These are phyloP conservation scores for Cladopsammia gracilis DNA, from an alignment of 64 coral and sea anemone species.

Conservation along the genomic window DNA sequence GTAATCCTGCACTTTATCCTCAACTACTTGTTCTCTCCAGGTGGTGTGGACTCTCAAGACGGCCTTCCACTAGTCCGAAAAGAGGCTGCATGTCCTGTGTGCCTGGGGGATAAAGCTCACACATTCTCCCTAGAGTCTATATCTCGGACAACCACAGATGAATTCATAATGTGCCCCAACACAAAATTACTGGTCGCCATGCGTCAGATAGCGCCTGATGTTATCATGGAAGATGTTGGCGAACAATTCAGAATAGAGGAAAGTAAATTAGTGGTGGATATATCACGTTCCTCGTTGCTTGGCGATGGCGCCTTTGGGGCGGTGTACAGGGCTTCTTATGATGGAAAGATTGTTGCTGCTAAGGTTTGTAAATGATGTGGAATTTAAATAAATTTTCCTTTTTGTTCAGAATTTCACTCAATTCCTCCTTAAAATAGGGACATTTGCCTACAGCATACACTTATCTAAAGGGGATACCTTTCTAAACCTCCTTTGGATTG, in stretches of 20 bases:
- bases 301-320: constrained; percentile 88
- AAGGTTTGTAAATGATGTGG: constrained; percentile 62
- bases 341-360: constrained; percentile 84
- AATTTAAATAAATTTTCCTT: too few relatives aligned
- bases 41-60: constrained; percentile 72
- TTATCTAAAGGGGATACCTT: too few relatives aligned
- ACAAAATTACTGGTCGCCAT: constrained; percentile 76
- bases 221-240: constrained; percentile 81
- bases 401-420: background rate
- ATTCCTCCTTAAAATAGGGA: too few relatives aligned
- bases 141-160: constrained; percentile 43
- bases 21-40: constrained; percentile 3
- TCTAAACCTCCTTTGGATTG: too few relatives aligned
- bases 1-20: too few relatives aligned
- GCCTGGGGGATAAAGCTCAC: constrained; percentile 69
- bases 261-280: constrained; percentile 56
- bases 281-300: constrained; percentile 42
- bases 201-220: constrained; percentile 83
- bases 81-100: constrained; percentile 70
- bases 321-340: constrained; percentile 86
- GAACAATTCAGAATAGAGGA: constrained; percentile 68
- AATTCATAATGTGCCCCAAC: constrained; percentile 86
- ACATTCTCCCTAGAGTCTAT: constrained; percentile 85
- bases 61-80: constrained; percentile 73
- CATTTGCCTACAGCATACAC: too few relatives aligned